phyloP scores from a whole-genome alignment of 2,113 vertebrate genomes.

The Forbesichthys papilliferus region DNA sequence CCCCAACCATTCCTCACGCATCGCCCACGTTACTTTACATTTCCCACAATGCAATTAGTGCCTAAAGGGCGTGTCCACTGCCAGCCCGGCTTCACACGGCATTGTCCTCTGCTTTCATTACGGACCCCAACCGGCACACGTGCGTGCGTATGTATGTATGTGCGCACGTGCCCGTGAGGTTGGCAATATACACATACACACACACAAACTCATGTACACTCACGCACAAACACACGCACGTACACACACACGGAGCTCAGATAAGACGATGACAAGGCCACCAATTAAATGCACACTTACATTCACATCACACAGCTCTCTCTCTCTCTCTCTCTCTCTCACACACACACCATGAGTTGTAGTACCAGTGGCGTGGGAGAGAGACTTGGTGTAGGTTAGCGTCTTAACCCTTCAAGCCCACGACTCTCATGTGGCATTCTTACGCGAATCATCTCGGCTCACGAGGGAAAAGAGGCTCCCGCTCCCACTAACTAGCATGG shows the following conservation, averaged over 20 bases:
- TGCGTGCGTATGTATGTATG: constrained; percentile 23
- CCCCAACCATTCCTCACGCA: constrained; percentile 14
- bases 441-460: no score
- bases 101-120: constrained; percentile 50
- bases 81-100: constrained; percentile 50
- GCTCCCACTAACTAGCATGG: constrained; percentile 45
- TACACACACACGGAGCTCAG: no score
- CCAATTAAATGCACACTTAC: constrained; percentile 50
- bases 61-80: constrained; percentile 54
- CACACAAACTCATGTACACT: no score
- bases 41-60: constrained; percentile 55
- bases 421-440: not conserved
- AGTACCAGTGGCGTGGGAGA: not conserved
- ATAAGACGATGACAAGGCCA: constrained; percentile 6
- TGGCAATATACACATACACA: not conserved
- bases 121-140: constrained; percentile 31
- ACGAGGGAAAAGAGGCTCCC: constrained; percentile 15
- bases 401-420: constrained; percentile 29
- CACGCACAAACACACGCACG: no score
- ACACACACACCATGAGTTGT: not conserved
- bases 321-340: not conserved
- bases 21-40: constrained; percentile 50
- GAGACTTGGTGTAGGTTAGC: not conserved
- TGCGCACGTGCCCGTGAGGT: constrained; percentile 9
- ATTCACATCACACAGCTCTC: constrained; percentile 9